Evolutionary conservation across 2,888 invertebrate species (phyloP).

Genomic region (Andrena dorsata): DNA sequence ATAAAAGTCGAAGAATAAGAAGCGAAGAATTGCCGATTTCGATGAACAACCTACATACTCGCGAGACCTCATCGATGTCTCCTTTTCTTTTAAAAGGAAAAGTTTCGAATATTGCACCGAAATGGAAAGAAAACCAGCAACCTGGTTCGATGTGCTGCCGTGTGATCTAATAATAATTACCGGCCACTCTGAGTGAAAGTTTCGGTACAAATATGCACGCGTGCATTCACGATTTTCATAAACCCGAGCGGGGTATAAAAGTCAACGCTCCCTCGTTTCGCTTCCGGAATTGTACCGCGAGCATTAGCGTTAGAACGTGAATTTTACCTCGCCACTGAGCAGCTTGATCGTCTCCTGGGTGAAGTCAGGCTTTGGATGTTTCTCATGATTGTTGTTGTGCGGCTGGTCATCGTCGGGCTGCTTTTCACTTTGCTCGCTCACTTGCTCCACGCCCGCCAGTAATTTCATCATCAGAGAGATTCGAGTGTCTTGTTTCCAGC

Average conservation of each 20-base stretch:
- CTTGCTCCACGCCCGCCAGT: conserved; percentile 81
- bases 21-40: conserved; percentile 11
- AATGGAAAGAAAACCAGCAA: conserved; percentile 40
- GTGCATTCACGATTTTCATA: conserved; percentile 1
- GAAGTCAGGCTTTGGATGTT: conserved; percentile 64
- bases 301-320: neutral
- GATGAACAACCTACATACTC: conserved; percentile 53
- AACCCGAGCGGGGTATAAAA: neutral
- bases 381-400: conserved; percentile 74
- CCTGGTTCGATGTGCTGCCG: neutral
- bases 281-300: conserved; percentile 5
- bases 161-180: conserved; percentile 39
- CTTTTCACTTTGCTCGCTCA: conserved; percentile 64
- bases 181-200: conserved; percentile 47
- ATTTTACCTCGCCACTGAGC: conserved; percentile 75
- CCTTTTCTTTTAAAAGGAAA: conserved; percentile 20
- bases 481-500: conserved; percentile 7
- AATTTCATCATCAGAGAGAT: conserved; percentile 82
- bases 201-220: conserved; percentile 1
- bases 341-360: conserved; percentile 68
- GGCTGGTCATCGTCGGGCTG: conserved; percentile 70
- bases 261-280: neutral
- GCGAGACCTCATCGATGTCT: conserved; percentile 17
- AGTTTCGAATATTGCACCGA: conserved; percentile 17
- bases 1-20: conserved; percentile 5